Conservation (phyloP, 2,888 invertebrate genomes). For the Apotomis betuletana region DNA sequence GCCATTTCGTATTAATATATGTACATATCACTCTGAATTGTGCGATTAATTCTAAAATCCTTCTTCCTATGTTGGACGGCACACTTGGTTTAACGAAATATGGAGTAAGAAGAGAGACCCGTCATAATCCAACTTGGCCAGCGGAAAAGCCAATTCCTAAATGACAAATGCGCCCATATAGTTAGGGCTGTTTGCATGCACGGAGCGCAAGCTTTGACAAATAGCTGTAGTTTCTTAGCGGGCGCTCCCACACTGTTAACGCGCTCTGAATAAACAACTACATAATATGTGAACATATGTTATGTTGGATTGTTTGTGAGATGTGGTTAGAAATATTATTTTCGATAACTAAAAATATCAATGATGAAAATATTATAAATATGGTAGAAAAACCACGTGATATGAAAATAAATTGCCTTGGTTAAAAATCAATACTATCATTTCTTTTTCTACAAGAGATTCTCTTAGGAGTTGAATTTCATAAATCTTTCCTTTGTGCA, state of each 20-base stretch:
- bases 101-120: not conserved
- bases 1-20: too few species aligned
- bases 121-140: constrained; percentile 21
- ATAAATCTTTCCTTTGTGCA: too few species aligned
- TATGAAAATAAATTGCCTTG: not conserved
- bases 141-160: constrained; percentile 27
- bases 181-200: constrained; percentile 31
- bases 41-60: too few species aligned
- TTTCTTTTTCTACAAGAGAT: too few species aligned
- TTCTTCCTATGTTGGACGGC: not conserved
- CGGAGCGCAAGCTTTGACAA: constrained; percentile 19
- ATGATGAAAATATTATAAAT: not conserved
- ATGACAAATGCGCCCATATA: constrained; percentile 29
- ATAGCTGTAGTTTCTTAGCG: constrained; percentile 25
- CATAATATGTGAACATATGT: constrained; percentile 10
- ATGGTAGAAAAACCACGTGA: not conserved
- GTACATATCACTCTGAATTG: too few species aligned
- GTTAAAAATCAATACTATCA: too few species aligned
- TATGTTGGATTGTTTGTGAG: not conserved
- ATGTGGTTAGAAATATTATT: not conserved
- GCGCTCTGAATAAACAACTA: constrained; percentile 31
- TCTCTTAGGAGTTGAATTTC: too few species aligned
- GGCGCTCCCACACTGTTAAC: constrained; percentile 30
- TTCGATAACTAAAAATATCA: not conserved
- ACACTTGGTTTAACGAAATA: not conserved